Conservation (phyloP, 2,113 vertebrate genomes). For the Apodemus sylvaticus region DNA sequence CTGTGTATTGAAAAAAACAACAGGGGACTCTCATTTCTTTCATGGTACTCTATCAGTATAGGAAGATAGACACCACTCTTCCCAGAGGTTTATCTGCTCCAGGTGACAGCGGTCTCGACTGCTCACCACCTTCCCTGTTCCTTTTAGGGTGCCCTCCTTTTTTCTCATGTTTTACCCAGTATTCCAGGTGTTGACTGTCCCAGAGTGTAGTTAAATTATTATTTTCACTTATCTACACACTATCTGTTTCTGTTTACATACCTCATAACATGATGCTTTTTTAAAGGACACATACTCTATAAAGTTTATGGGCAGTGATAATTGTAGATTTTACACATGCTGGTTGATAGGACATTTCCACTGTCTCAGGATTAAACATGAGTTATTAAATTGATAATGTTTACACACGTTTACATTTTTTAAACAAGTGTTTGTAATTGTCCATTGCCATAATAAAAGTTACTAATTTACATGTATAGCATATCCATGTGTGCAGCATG, state of each 20-base stretch:
- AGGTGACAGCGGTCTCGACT: slow-evolving; percentile 37
- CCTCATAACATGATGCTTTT: slow-evolving; percentile 1
- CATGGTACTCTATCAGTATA: neutral
- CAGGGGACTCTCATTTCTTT: neutral
- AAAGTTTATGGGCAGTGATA: neutral
- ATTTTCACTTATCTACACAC: slow-evolving; percentile 32
- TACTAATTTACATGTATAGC: slow-evolving; percentile 6
- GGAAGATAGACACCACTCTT: slow-evolving; percentile 52
- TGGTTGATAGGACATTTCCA: neutral
- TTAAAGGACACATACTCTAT: neutral
- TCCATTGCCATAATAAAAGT: slow-evolving; percentile 24
- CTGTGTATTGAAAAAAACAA: slow-evolving; percentile 48
- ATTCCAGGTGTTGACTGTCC: slow-evolving; percentile 50
- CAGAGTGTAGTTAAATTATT: slow-evolving; percentile 52
- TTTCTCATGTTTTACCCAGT: slow-evolving; percentile 55
- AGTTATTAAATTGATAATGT: slow-evolving; percentile 18
- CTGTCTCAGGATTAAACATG: neutral
- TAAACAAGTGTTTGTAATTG: neutral
- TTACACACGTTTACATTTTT: slow-evolving; percentile 34
- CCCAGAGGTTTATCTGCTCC: slow-evolving; percentile 46
- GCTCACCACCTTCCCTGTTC: slow-evolving; percentile 33
- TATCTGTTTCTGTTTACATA: slow-evolving; percentile 15
- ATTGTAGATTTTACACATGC: neutral
- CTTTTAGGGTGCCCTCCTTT: slow-evolving; percentile 43
- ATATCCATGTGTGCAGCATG: neutral